Conservation (phyloP, 2,888 invertebrate species). For the Amphipoea oculea region DNA sequence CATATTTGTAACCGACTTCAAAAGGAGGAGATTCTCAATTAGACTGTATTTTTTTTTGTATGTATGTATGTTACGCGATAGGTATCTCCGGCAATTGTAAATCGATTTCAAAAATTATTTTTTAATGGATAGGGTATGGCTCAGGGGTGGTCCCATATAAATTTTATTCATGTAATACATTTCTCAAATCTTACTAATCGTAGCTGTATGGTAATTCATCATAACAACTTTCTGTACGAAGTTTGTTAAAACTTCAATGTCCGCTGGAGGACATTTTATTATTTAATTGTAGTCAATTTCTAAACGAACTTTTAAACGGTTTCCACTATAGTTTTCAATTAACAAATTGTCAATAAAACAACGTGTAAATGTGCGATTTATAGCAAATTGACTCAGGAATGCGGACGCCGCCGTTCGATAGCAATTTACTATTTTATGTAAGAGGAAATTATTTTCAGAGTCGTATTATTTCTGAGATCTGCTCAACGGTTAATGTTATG, state of each 20-base stretch:
- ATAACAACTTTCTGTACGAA: background rate
- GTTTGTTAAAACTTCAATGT: background rate
- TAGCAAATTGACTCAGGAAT: constrained; percentile 23
- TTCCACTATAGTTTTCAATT: constrained; percentile 10
- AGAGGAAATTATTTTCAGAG: constrained; percentile 42
- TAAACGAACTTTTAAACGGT: constrained; percentile 13
- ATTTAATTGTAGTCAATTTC: constrained; percentile 15
- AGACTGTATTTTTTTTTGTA: too few species aligned
- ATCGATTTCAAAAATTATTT: too few species aligned
- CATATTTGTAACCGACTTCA: too few species aligned
- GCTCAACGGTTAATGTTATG: background rate
- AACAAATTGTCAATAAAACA: constrained; percentile 31
- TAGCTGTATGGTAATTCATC: background rate
- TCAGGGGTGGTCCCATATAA: too few species aligned
- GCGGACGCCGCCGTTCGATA: constrained; percentile 37
- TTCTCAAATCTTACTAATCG: too few species aligned
- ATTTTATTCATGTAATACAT: too few species aligned
- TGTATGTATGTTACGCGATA: too few species aligned
- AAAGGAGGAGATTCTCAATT: too few species aligned
- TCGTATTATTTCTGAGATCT: constrained; percentile 4
- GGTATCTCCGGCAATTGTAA: too few species aligned
- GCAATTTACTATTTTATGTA: constrained; percentile 47
- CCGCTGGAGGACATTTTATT: background rate
- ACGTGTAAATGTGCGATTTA: constrained; percentile 17
- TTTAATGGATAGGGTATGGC: too few species aligned